Percentiles rank a stretch among this genome's conserved stretches.
phyloP scores from a whole-genome alignment of 2,113 vertebrate genomes.

The Platysternon megacephalum region DNA sequence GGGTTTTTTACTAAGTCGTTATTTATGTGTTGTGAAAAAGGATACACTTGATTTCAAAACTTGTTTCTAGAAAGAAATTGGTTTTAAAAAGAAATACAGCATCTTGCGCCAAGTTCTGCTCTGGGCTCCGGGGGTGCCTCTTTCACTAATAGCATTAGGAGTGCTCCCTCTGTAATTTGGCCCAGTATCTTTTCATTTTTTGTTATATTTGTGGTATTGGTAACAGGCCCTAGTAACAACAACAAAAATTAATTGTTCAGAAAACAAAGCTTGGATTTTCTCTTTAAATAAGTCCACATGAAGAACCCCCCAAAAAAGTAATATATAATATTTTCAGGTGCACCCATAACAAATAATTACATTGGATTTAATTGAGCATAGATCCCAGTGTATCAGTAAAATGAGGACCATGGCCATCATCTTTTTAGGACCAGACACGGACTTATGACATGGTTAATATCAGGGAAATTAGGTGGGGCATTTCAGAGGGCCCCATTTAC shows the following conservation, averaged over 20 bases:
- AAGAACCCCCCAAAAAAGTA: background rate
- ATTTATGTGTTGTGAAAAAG: slow-evolving; percentile 47
- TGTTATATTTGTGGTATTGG: background rate
- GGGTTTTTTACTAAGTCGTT: slow-evolving; percentile 61
- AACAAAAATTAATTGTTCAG: background rate
- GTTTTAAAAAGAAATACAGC: background rate
- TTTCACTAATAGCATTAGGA: background rate
- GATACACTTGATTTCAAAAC: background rate
- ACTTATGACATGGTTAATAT: background rate
- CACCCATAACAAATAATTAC: background rate
- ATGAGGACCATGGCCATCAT: accelerated
- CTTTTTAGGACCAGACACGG: background rate
- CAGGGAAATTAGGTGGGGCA: background rate
- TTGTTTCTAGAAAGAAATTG: background rate
- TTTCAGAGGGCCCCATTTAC: background rate
- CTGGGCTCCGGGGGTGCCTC: background rate
- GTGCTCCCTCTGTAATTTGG: background rate
- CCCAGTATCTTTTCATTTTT: background rate
- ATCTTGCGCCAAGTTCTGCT: background rate
- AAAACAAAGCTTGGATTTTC: background rate
- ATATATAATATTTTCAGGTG: background rate
- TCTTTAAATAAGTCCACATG: background rate
- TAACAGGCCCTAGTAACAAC: background rate
- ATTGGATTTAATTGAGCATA: accelerated
- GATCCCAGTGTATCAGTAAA: background rate